Evolutionary conservation across 1,140 invertebrate species (phyloP), one percentile per base, ranked within the genome.

Genomic region (Mamestra configurata): DNA sequence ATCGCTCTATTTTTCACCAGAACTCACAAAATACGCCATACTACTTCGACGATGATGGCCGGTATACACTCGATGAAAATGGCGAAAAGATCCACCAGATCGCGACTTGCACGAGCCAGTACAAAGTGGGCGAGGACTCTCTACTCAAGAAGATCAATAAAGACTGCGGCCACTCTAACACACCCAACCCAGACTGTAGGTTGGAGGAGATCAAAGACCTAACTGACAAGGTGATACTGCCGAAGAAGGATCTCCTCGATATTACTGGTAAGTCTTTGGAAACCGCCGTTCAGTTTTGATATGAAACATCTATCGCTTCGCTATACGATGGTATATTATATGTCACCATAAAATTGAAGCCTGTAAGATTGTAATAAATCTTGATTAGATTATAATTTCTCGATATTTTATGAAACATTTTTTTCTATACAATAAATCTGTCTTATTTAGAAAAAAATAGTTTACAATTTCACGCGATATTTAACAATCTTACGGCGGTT

Each of bases 141-240:
- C 43, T 82, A 0, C 80, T 90, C 7, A 70, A 73, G 0, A 92
- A 93, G 68, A 40, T 80, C 2, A 86, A 84, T 0, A 71, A 83
- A 20, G 91, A 92, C 77, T 93, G 90, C 40, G 87, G 89, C 4
- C 90, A 92, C 37, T 88, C 88, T 0, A 87, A 84, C 6, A 59
- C 7, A n/a, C 11, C 55, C 0, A 89, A 89, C 11, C 24, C 77
- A 6, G 77, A 86, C 0, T 92, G 91, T 70, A 51, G 68, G 7
- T 80, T 85, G 81, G 79, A 59, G 80, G 79, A 59, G 27, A 81
- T 91, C 1, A 84, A 84, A 31, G 83, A 89, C 64, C 76, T 79
- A 4, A 84, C 61, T 22, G 82, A 84, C 20, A 66, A 76, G 0
- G 75, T 70, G 6, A 79, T 88, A 7, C 57, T 90, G 40, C 90